Conservation (phyloP, 2,888 invertebrate genomes). For the Formica aserva region DNA sequence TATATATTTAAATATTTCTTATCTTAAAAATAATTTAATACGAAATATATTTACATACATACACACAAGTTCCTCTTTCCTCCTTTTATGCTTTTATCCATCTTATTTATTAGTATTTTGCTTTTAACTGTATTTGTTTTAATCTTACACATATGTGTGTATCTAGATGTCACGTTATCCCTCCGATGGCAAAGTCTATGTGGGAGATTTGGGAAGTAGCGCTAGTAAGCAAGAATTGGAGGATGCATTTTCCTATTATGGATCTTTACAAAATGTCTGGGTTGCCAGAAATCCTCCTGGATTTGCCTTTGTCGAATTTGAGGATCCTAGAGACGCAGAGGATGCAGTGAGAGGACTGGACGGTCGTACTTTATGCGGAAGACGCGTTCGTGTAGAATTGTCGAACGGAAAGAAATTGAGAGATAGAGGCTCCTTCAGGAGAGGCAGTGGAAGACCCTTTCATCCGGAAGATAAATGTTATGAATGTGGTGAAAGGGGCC, state of each 20-base stretch:
- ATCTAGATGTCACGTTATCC: conserved; percentile 91
- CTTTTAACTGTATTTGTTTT: not conserved
- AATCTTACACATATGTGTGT: not conserved
- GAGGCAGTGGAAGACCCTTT: conserved; percentile 90
- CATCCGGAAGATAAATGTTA: conserved; percentile 97
- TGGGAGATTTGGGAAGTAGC: conserved; percentile 96
- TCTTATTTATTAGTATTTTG: not conserved
- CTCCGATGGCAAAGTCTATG: conserved; percentile 97
- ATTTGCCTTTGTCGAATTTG: conserved; percentile 97
- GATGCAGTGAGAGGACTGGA: conserved; percentile 93
- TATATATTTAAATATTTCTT: not conserved
- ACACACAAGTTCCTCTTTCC: too few species aligned
- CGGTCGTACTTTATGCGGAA: conserved; percentile 94
- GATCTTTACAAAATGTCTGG: conserved; percentile 97
- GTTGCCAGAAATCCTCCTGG: conserved; percentile 98
- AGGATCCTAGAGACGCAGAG: conserved; percentile 96
- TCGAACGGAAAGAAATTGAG: conserved; percentile 93
- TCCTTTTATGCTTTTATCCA: not conserved
- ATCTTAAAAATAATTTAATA: not conserved
- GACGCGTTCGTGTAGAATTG: conserved; percentile 95
- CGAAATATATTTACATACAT: not conserved
- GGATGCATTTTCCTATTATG: conserved; percentile 97
- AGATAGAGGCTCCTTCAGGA: conserved; percentile 88
- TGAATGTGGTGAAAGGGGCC: conserved; percentile 97
- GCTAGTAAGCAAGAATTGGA: conserved; percentile 97